Percentiles rank a stretch among this genome's conserved stretches.
Conservation (phyloP, 2,797 vertebrate genomes). For the Micromesistius poutassou region DNA sequence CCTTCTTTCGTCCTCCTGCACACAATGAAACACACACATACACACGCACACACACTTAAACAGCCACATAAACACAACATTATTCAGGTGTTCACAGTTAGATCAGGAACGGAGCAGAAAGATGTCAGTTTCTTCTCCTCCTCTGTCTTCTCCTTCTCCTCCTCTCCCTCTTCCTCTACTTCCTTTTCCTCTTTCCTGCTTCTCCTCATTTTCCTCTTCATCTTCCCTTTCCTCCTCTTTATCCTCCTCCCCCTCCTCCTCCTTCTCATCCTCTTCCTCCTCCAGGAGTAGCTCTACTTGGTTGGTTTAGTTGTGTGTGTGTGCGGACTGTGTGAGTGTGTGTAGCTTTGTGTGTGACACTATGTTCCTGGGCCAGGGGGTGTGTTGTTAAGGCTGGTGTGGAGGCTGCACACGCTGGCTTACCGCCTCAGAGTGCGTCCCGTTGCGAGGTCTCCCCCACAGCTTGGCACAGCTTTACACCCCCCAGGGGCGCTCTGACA, state of each 20-base stretch:
- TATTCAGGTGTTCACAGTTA: slow-evolving; percentile 31
- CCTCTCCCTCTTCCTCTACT: neutral
- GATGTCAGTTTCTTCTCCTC: neutral
- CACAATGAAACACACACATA: slow-evolving; percentile 33
- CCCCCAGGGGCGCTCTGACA: slow-evolving; percentile 54
- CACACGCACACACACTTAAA: slow-evolving; percentile 36
- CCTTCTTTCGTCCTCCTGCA: neutral
- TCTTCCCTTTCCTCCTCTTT: neutral
- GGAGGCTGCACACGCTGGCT: slow-evolving; percentile 5
- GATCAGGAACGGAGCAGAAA: neutral
- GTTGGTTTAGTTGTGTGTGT: neutral
- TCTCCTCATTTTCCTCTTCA: neutral
- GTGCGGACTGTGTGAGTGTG: slow-evolving; percentile 15
- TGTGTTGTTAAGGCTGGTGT: slow-evolving; percentile 19
- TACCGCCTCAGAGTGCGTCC: slow-evolving; percentile 21
- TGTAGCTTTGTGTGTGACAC: slow-evolving; percentile 11
- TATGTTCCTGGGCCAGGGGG: slow-evolving; percentile 16
- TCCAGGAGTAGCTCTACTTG: neutral
- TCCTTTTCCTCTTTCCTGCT: neutral
- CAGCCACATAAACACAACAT: slow-evolving; percentile 12
- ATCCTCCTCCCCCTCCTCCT: neutral
- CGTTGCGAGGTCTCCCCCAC: slow-evolving; percentile 51
- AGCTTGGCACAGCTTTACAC: slow-evolving; percentile 48
- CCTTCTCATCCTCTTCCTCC: neutral
- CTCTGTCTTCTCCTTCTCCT: neutral